These are phyloP conservation scores for Melanostigma gelatinosum DNA, from an alignment of 2,113 vertebrate genomes.

Conservation along the genomic window DNA sequence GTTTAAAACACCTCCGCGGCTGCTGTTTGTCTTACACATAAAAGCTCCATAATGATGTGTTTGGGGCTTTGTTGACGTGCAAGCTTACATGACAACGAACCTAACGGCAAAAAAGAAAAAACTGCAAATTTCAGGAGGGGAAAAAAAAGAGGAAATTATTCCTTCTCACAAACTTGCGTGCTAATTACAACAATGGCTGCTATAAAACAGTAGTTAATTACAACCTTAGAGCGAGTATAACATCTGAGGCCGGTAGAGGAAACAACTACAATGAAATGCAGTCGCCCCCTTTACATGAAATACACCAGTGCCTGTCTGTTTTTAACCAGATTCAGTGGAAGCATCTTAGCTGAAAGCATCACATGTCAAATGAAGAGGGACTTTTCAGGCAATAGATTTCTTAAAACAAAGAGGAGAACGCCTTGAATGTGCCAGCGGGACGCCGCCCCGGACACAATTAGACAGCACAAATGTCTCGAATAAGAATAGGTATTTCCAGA, in stretches of 20 bases:
- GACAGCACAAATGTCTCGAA: slow-evolving; percentile 39
- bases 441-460: slow-evolving; percentile 43
- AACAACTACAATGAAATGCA: slow-evolving; percentile 23
- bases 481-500: slow-evolving; percentile 44
- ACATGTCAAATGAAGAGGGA: slow-evolving; percentile 12
- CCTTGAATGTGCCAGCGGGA: slow-evolving; percentile 50
- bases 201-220: slow-evolving; percentile 72
- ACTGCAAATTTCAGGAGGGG: slow-evolving; percentile 41
- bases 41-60: slow-evolving; percentile 60
- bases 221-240: slow-evolving; percentile 42
- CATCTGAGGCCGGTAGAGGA: slow-evolving; percentile 34
- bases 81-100: slow-evolving; percentile 44
- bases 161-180: slow-evolving; percentile 46
- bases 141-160: slow-evolving; percentile 42
- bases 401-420: slow-evolving; percentile 38
- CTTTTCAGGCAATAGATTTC: slow-evolving; percentile 3
- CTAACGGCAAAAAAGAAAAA: slow-evolving; percentile 35
- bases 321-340: background rate
- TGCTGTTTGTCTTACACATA: slow-evolving; percentile 47
- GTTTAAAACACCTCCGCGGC: slow-evolving; percentile 48
- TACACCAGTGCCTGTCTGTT: background rate
- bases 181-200: slow-evolving; percentile 57
- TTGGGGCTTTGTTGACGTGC: slow-evolving; percentile 57
- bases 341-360: background rate
- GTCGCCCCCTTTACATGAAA: slow-evolving; percentile 40